Evolutionary conservation across 2,888 invertebrate species (phyloP).

Genomic region (Euproctis similis): DNA sequence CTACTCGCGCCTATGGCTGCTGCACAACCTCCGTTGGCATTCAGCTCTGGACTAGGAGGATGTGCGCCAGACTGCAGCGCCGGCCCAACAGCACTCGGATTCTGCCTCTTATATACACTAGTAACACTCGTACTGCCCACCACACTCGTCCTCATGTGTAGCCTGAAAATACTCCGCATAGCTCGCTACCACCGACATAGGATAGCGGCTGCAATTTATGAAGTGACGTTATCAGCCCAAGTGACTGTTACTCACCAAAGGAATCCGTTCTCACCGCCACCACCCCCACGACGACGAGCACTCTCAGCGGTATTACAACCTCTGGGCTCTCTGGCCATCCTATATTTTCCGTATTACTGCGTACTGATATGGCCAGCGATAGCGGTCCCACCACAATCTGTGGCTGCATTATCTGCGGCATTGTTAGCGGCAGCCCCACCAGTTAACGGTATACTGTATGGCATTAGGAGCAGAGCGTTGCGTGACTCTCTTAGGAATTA

Average conservation of each 20-base stretch:
- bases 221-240: slow-evolving; percentile 88
- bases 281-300: slow-evolving; percentile 78
- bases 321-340: slow-evolving; percentile 80
- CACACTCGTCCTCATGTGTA: slow-evolving; percentile 81
- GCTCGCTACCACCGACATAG: slow-evolving; percentile 86
- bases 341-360: slow-evolving; percentile 85
- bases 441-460: slow-evolving; percentile 86
- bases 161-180: slow-evolving; percentile 81
- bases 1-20: slow-evolving; percentile 80
- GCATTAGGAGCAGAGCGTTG: slow-evolving; percentile 82
- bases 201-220: slow-evolving; percentile 89
- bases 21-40: slow-evolving; percentile 65
- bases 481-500: slow-evolving; percentile 85
- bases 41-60: slow-evolving; percentile 70
- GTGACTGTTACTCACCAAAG: slow-evolving; percentile 88
- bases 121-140: slow-evolving; percentile 81
- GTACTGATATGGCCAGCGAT: slow-evolving; percentile 80
- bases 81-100: slow-evolving; percentile 76
- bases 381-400: slow-evolving; percentile 44
- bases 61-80: slow-evolving; percentile 82
- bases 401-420: slow-evolving; percentile 78
- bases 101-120: slow-evolving; percentile 79
- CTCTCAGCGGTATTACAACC: slow-evolving; percentile 82
- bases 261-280: slow-evolving; percentile 84
- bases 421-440: slow-evolving; percentile 82